These are phyloP conservation scores for Morone chrysops DNA, from an alignment of 2,113 vertebrate genomes.

Conservation along the genomic window DNA sequence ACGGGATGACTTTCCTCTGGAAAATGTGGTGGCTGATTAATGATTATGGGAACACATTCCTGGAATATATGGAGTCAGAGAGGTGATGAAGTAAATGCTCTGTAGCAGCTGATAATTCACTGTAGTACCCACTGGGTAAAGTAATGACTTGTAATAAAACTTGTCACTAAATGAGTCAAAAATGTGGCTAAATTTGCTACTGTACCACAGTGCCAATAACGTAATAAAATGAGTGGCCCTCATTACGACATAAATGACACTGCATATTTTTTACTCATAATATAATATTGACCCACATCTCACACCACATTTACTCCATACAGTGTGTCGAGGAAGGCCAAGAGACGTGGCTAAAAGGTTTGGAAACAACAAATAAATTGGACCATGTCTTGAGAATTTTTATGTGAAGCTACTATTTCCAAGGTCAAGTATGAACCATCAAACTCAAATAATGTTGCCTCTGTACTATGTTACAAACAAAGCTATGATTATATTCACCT, in stretches of 20 bases:
- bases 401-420: background rate
- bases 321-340: background rate
- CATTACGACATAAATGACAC: background rate
- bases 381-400: background rate
- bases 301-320: background rate
- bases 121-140: background rate
- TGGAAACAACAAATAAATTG: background rate
- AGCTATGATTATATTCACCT: background rate
- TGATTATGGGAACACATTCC: conserved; percentile 38
- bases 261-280: background rate
- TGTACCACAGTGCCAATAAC: background rate
- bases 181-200: conserved; percentile 1
- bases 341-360: background rate
- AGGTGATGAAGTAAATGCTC: conserved; percentile 43
- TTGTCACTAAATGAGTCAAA: conserved; percentile 27
- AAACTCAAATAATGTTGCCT: background rate
- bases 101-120: conserved; percentile 35
- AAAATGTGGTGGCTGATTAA: conserved; percentile 45
- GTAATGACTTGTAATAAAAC: conserved; percentile 38
- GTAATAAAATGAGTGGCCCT: conserved; percentile 5
- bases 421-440: background rate
- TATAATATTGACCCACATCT: background rate
- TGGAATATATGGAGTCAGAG: conserved; percentile 24
- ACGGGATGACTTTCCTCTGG: background rate
- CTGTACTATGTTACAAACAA: background rate